These are phyloP conservation scores for Neoaliturus tenellus DNA, from an alignment of 2,888 invertebrate species.

Conservation along the genomic window DNA sequence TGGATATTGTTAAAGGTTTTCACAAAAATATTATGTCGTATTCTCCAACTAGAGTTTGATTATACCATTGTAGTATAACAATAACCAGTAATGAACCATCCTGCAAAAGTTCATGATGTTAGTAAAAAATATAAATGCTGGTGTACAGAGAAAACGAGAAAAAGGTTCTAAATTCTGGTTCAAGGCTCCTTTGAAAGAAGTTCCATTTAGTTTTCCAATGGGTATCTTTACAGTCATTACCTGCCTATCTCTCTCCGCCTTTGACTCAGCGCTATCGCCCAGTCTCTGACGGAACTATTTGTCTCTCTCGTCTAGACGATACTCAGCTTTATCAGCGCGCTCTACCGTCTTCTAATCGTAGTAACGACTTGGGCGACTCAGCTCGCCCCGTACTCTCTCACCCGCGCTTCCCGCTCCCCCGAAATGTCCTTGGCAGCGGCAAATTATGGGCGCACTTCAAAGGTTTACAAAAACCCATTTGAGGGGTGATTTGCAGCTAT, in stretches of 20 bases:
- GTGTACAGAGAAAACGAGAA: too few species aligned
- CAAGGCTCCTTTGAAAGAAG: too few species aligned
- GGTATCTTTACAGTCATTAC: background rate
- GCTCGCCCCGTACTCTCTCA: background rate
- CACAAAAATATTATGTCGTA: too few species aligned
- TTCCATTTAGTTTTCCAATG: background rate
- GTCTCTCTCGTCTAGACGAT: slow-evolving; percentile 3
- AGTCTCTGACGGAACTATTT: background rate
- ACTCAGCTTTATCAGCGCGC: slow-evolving; percentile 4
- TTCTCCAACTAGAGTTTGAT: too few species aligned
- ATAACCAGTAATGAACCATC: too few species aligned
- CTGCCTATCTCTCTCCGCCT: background rate
- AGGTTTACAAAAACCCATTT: background rate
- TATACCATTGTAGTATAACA: too few species aligned
- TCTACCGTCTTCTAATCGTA: background rate
- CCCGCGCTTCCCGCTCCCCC: background rate
- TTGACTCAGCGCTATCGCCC: background rate
- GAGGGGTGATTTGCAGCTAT: background rate
- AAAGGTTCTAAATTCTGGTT: too few species aligned
- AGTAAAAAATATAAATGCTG: too few species aligned
- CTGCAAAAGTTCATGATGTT: too few species aligned
- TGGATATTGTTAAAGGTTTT: too few species aligned
- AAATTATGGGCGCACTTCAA: background rate
- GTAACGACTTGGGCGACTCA: slow-evolving; percentile 9
- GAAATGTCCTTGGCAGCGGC: background rate